These are phyloP conservation scores for Sitta carolinensis DNA, from an alignment of 2,797 vertebrate genomes.

Conservation along the genomic window DNA sequence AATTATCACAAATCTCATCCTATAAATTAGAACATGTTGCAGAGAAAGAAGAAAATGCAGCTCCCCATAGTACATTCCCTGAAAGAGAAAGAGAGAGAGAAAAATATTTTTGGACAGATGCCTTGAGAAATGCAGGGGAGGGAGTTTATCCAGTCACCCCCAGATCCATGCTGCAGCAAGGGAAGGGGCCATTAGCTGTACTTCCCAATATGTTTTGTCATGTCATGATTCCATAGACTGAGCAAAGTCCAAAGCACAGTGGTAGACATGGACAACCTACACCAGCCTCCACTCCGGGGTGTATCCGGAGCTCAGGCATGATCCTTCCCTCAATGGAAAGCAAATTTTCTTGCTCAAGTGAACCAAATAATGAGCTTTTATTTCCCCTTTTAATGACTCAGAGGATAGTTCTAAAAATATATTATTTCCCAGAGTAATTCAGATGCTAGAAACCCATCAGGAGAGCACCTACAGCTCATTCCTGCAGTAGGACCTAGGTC, in stretches of 20 bases:
- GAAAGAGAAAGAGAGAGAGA: background rate
- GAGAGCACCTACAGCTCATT: background rate
- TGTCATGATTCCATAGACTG: background rate
- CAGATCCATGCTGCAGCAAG: background rate
- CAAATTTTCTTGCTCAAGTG: background rate
- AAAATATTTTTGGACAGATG: background rate
- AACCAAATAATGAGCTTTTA: background rate
- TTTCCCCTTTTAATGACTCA: background rate
- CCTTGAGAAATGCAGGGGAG: background rate
- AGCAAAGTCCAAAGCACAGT: background rate
- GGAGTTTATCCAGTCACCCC: background rate
- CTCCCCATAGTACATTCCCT: background rate
- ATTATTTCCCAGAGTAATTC: background rate
- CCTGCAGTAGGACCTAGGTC: background rate
- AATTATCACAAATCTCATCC: slow-evolving; percentile 48
- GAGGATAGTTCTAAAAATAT: background rate
- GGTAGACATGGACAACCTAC: background rate
- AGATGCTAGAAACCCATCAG: background rate
- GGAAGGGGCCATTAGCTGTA: background rate
- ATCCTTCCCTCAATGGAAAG: background rate
- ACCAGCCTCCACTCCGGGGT: background rate
- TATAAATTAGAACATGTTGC: slow-evolving; percentile 42
- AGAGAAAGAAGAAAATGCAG: background rate
- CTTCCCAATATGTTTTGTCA: background rate
- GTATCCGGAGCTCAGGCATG: background rate